Conservation (phyloP, 2,888 invertebrate genomes). For the Acronicta psi region DNA sequence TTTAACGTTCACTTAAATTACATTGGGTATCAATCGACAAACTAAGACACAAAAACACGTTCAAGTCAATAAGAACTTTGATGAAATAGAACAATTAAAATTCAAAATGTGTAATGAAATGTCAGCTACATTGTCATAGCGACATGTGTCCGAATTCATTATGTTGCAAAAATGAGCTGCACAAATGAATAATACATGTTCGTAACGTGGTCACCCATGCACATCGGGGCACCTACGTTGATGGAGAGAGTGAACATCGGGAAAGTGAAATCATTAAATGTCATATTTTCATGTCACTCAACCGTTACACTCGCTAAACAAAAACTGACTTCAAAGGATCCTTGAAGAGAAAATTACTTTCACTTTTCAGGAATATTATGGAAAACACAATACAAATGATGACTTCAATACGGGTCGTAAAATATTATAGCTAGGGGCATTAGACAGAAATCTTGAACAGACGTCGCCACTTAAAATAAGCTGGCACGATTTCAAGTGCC, state of each 20-base stretch:
- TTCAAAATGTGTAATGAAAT: slow-evolving; percentile 47
- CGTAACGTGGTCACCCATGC: slow-evolving; percentile 67
- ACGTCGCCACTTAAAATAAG: slow-evolving; percentile 87
- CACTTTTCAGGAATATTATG: slow-evolving; percentile 24
- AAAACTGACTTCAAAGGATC: slow-evolving; percentile 5
- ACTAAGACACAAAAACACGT: slow-evolving; percentile 21
- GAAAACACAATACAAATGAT: slow-evolving; percentile 57
- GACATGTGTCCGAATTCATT: slow-evolving; percentile 55
- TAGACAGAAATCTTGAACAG: slow-evolving; percentile 84
- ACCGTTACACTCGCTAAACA: slow-evolving; percentile 15
- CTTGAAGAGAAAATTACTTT: slow-evolving; percentile 20
- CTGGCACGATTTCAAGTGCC: slow-evolving; percentile 87
- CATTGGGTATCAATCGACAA: slow-evolving; percentile 16
- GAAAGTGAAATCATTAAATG: slow-evolving; percentile 74
- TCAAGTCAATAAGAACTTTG: slow-evolving; percentile 20
- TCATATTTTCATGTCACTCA: slow-evolving; percentile 44
- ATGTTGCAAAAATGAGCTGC: slow-evolving; percentile 53
- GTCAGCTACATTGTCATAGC: slow-evolving; percentile 44
- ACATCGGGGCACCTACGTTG: slow-evolving; percentile 60
- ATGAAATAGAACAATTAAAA: slow-evolving; percentile 41
- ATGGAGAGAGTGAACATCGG: slow-evolving; percentile 72
- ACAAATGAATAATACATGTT: slow-evolving; percentile 70
- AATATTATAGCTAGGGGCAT: slow-evolving; percentile 74
- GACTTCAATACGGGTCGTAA: slow-evolving; percentile 73
- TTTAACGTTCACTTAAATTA: slow-evolving; percentile 37